A percentile compares a stretch with the other conserved stretches of the same genome.
phyloP scores from a whole-genome alignment of 2,797 vertebrate genomes.

The Miichthys miiuy region DNA sequence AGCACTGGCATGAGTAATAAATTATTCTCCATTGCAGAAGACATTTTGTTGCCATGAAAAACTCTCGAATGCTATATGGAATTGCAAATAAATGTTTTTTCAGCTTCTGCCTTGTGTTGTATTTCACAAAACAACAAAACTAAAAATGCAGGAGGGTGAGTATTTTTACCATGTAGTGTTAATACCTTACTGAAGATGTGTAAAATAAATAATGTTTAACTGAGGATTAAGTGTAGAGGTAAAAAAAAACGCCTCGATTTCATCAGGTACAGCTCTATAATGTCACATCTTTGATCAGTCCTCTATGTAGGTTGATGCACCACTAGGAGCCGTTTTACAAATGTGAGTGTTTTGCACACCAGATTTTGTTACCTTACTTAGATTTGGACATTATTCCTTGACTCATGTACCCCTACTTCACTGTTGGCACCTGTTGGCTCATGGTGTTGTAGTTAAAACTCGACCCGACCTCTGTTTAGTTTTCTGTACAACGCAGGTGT shows the following conservation, averaged over 20 bases:
- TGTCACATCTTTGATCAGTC: too few species aligned
- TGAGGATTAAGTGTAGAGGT: neutral
- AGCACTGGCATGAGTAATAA: conserved; percentile 18
- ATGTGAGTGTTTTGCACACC: too few species aligned
- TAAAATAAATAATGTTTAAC: neutral
- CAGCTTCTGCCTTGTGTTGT: neutral
- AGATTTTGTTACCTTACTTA: too few species aligned
- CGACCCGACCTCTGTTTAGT: too few species aligned
- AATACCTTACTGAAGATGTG: neutral
- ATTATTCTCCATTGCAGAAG: conserved; percentile 16
- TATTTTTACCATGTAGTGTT: neutral
- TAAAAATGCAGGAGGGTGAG: neutral
- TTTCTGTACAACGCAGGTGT: too few species aligned
- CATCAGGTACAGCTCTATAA: too few species aligned
- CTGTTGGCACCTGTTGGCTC: too few species aligned
- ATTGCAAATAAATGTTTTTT: neutral
- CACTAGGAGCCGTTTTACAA: too few species aligned
- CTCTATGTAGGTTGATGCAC: too few species aligned
- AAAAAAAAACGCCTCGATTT: neutral
- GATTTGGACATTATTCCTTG: too few species aligned
- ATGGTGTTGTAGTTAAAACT: too few species aligned
- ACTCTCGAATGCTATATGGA: conserved; percentile 8
- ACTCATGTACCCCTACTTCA: too few species aligned
- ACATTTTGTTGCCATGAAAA: neutral
- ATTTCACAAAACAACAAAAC: neutral